phyloP scores from a whole-genome alignment of 1,140 invertebrate species.

The Arion vulgaris region DNA sequence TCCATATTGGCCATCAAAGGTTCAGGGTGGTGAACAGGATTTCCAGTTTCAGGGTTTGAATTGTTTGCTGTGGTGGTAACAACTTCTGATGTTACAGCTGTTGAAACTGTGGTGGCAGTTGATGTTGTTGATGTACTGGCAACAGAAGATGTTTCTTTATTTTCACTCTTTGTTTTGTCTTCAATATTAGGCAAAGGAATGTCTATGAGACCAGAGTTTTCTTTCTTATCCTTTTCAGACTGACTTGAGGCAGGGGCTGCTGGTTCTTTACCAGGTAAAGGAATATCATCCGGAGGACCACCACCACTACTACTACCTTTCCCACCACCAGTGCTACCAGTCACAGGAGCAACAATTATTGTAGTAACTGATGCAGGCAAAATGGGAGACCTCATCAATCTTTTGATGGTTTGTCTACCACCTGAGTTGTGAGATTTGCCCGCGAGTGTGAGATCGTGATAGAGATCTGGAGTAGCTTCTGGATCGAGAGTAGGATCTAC shows the following conservation, averaged over 20 bases:
- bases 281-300: slow-evolving; percentile 34
- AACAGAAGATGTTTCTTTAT: slow-evolving; percentile 8
- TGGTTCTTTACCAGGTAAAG: slow-evolving; percentile 34
- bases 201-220: slow-evolving; percentile 33
- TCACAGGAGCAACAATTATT: slow-evolving; percentile 37
- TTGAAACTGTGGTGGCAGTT: slow-evolving; percentile 12
- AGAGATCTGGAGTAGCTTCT: slow-evolving; percentile 39
- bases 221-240: slow-evolving; percentile 31
- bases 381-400: slow-evolving; percentile 23
- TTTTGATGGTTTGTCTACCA: not conserved
- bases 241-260: slow-evolving; percentile 29
- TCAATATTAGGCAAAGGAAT: slow-evolving; percentile 42
- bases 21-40: not conserved
- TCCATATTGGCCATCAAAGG: slow-evolving; percentile 12
- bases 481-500: slow-evolving; percentile 28
- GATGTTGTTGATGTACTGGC: slow-evolving; percentile 5
- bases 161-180: slow-evolving; percentile 14
- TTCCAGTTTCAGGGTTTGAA: slow-evolving; percentile 3
- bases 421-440: slow-evolving; percentile 26
- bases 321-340: slow-evolving; percentile 10
- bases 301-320: slow-evolving; percentile 1
- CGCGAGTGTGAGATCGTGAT: slow-evolving; percentile 31
- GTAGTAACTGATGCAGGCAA: slow-evolving; percentile 22
- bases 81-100: not conserved
- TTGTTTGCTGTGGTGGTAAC: not conserved